phyloP scores from a whole-genome alignment of 2,113 vertebrate genomes.

The Anser cygnoides region DNA sequence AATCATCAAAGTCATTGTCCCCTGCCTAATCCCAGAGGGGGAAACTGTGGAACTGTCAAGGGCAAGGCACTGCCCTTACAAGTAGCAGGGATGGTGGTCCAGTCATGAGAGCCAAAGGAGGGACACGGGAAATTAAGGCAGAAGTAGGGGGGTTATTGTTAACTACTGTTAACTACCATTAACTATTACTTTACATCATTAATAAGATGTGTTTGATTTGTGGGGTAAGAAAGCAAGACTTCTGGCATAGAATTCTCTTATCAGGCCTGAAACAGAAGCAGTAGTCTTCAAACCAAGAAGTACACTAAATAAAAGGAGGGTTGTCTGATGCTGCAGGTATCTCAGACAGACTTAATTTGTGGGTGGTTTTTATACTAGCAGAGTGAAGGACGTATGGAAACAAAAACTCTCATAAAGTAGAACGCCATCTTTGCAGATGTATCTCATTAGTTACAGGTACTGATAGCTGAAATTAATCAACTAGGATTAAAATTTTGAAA shows the following conservation, averaged over 20 bases:
- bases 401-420: background rate
- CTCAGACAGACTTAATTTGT: background rate
- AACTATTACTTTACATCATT: background rate
- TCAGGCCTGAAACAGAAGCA: background rate
- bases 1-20: background rate
- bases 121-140: background rate
- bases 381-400: background rate
- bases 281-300: background rate
- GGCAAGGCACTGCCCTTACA: background rate
- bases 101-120: background rate
- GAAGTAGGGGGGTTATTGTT: fast-evolving
- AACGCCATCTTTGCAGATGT: background rate
- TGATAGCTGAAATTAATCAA: background rate
- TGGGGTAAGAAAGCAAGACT: background rate
- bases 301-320: background rate
- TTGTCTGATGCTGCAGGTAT: background rate
- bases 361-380: background rate
- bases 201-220: background rate
- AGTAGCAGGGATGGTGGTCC: background rate
- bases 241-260: background rate
- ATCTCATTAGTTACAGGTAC: background rate
- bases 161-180: no score
- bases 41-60: no score
- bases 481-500: background rate
- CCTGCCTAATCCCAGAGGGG: background rate